phyloP scores from a whole-genome alignment of 2,888 invertebrate species.

The Sipha maydis region DNA sequence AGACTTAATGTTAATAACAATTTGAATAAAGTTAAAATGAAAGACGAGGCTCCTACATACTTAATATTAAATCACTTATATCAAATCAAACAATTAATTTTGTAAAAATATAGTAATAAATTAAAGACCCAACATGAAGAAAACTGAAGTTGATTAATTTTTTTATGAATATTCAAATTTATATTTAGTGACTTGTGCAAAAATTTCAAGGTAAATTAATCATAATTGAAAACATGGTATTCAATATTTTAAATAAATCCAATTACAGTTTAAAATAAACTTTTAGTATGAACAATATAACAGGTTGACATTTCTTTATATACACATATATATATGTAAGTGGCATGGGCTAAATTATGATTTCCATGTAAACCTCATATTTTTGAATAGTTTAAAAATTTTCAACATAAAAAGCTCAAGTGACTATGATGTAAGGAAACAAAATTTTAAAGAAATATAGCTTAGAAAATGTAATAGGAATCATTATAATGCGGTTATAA shows the following conservation, averaged over 20 bases:
- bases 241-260: not conserved
- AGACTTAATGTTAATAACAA: not conserved
- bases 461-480: slow-evolving; percentile 15
- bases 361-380: not conserved
- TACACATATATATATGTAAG: not conserved
- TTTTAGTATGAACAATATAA: not conserved
- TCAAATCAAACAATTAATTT: not conserved
- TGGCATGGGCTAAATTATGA: not conserved
- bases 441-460: not conserved
- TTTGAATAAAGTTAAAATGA: not conserved
- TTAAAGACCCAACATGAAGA: not conserved
- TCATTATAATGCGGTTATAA: slow-evolving; percentile 26
- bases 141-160: not conserved
- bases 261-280: not conserved
- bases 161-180: not conserved
- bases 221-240: not conserved
- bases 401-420: not conserved
- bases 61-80: not conserved
- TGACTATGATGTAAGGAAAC: not conserved
- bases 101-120: not conserved
- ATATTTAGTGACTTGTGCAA: not conserved
- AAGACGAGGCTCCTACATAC: not conserved
- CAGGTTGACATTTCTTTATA: not conserved
- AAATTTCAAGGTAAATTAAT: not conserved
- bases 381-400: not conserved